Conservation (phyloP, 2,888 invertebrate species). For the Crossocerus cetratus region DNA sequence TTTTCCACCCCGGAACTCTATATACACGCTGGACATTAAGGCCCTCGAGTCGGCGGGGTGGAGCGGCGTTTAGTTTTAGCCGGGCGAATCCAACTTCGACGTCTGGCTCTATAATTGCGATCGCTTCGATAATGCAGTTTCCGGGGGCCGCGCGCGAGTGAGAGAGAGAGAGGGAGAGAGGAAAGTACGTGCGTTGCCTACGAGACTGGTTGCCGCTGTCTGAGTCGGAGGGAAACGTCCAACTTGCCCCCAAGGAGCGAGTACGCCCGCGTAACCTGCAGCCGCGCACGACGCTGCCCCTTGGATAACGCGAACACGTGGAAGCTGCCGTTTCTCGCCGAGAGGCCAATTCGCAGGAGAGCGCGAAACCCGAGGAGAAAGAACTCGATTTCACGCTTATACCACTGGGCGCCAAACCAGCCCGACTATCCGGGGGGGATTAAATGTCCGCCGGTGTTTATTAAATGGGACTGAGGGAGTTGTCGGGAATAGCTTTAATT, state of each 20-base stretch:
- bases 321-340: too few relatives aligned
- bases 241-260: neutral
- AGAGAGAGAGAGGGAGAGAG: neutral
- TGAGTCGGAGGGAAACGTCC: neutral
- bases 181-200: neutral
- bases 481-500: too few relatives aligned
- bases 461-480: too few relatives aligned
- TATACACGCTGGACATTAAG: neutral
- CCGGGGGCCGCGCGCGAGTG: neutral
- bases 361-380: too few relatives aligned
- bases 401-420: too few relatives aligned
- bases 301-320: too few relatives aligned
- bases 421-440: too few relatives aligned
- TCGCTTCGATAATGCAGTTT: conserved; percentile 3
- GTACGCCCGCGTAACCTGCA: neutral
- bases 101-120: neutral
- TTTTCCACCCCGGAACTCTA: neutral
- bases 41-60: neutral
- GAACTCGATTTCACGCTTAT: too few relatives aligned
- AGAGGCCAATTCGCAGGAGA: too few relatives aligned
- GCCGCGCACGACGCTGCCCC: too few relatives aligned
- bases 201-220: neutral
- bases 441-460: too few relatives aligned
- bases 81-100: neutral
- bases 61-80: neutral